Percentiles rank a stretch among this genome's conserved stretches.
Conservation (phyloP, 2,797 vertebrate species). For the Margarornis squamiger region DNA sequence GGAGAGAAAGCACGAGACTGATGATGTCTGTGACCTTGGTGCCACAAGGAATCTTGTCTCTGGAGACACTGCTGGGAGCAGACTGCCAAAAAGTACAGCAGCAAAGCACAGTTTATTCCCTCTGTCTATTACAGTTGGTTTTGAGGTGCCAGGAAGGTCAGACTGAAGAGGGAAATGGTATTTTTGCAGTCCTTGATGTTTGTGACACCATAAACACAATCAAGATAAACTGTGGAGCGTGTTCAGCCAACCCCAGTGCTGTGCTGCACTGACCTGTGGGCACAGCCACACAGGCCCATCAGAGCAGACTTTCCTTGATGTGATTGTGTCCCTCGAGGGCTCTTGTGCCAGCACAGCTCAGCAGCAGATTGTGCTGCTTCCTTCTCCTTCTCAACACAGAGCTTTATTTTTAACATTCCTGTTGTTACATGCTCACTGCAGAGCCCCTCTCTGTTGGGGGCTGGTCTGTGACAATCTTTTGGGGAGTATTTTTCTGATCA, state of each 20-base stretch:
- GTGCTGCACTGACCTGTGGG: neutral
- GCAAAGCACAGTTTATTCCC: neutral
- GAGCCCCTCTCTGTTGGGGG: neutral
- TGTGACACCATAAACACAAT: neutral
- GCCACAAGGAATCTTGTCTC: neutral
- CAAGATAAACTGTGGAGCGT: neutral
- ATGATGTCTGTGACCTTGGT: constrained; percentile 28
- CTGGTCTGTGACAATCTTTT: neutral
- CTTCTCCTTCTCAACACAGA: neutral
- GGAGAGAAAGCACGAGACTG: neutral
- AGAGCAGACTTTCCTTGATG: neutral
- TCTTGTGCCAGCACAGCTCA: neutral
- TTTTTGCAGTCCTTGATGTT: neutral
- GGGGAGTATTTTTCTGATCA: neutral
- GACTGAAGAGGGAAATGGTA: neutral
- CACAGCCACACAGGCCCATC: neutral
- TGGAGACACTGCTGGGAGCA: neutral
- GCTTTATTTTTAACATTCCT: neutral
- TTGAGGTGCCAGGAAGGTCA: neutral
- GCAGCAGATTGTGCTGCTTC: neutral
- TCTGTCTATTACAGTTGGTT: neutral
- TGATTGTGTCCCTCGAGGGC: neutral
- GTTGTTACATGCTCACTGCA: neutral
- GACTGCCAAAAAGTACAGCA: neutral
- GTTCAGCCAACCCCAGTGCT: neutral